Evolutionary conservation across 2,888 invertebrate genomes (phyloP).

Genomic region (Rotaria macrura): DNA sequence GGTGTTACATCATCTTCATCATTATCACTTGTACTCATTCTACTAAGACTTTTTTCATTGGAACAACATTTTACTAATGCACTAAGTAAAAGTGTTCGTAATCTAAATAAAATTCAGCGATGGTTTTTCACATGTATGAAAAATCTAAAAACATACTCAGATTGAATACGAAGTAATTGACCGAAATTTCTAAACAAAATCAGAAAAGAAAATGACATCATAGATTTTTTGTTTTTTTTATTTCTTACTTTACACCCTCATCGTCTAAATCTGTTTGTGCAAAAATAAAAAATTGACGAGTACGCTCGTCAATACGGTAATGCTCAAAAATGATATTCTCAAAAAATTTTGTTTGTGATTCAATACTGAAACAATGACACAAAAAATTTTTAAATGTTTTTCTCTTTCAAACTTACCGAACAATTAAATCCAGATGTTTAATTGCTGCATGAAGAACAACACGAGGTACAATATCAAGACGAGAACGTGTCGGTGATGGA

Average conservation of each 20-base stretch:
- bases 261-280: not conserved
- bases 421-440: not conserved
- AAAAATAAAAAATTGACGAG: slow-evolving; percentile 11
- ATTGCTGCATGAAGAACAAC: not conserved
- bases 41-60: not conserved
- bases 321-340: slow-evolving; percentile 13
- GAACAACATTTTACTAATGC: not conserved
- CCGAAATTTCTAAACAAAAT: not conserved
- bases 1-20: not conserved
- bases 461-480: not conserved
- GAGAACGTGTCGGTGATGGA: not conserved
- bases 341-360: not conserved
- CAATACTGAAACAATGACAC: not conserved
- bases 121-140: too few relatives aligned
- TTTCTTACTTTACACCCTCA: not conserved
- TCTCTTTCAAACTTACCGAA: not conserved
- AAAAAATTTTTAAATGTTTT: not conserved
- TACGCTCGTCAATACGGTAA: not conserved
- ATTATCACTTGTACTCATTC: not conserved
- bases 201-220: not conserved
- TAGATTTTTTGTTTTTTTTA: too few relatives aligned
- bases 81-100: not conserved
- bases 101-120: not conserved
- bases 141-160: slow-evolving; percentile 11
- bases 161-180: not conserved